Conservation (phyloP, 2,113 vertebrate genomes). For the Eretmochelys imbricata region DNA sequence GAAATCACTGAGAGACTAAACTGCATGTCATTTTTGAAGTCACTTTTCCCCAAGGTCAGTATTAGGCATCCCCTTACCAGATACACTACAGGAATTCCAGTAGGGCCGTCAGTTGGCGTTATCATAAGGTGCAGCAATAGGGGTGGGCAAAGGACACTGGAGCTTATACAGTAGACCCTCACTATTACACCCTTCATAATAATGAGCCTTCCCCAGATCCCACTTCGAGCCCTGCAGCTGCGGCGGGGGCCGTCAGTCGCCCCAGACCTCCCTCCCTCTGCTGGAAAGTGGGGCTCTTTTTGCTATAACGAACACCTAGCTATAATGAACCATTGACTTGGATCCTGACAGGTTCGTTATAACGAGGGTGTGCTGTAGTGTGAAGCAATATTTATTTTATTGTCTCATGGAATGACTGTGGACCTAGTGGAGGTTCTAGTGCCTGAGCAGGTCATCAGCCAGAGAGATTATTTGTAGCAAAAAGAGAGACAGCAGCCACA, state of each 20-base stretch:
- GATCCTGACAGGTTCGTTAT: not conserved
- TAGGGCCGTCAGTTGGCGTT: not conserved
- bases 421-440: conserved; percentile 20
- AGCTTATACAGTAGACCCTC: not conserved
- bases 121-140: not conserved
- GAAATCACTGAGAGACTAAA: no score
- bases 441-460: conserved; percentile 47
- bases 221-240: not conserved
- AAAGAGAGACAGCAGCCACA: not conserved
- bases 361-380: not conserved
- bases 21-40: no score
- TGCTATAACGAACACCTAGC: not conserved
- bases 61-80: not conserved
- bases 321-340: not conserved
- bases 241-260: no score
- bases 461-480: conserved; percentile 51
- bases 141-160: not conserved
- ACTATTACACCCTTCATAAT: not conserved
- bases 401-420: not conserved
- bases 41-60: not conserved
- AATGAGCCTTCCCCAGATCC: not conserved
- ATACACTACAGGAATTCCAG: not conserved
- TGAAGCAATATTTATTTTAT: conserved; percentile 18
- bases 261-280: no score
- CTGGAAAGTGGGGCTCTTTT: not conserved